Evolutionary conservation across 2,113 vertebrate genomes (phyloP), one percentile per base, ranked within the genome.

Genomic region (Oncorhynchus nerka): DNA sequence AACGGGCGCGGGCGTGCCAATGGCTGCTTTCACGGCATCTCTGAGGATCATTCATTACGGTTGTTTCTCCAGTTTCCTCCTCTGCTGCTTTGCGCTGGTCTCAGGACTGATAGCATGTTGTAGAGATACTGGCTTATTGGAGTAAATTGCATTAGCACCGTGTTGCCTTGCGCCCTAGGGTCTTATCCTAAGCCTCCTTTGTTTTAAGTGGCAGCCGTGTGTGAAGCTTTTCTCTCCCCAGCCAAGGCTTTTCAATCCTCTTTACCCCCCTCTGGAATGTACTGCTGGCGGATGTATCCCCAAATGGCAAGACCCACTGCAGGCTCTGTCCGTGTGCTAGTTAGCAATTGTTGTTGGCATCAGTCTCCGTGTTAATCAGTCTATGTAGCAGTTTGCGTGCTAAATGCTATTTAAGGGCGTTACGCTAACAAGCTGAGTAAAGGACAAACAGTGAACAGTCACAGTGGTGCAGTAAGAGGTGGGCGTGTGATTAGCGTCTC

Each of bases 71-170:
- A 74, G 68, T 86, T 85, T 74, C 78, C 88, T 87, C 34, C 82
- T 34, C 82, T 77, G 88, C 69, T 66, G 87, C 68, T 66, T 59
- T 69, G 13, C 28, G 3, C 9, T 13, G 20, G 24, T 68, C 34
- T 32, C 48, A 48, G 55, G 39, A 82, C 81, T 81, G 79, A 87
- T 83, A 64, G 81, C 69, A 64, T 75, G 77, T 86, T 74, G 80
- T 72, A 69, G 71, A 88, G 85, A 89, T 83, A 59, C 80, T 76
- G 79, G 85, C 78, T 90, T 86, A 84, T 77, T 84, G 84, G 83
- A 80, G 81, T 88, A 87, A 90, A 90, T 87, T 82, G 80, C 86
- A 84, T 90, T 84, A 85, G 85, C 51, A 73, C 86, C 84, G 82
- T 87, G 86, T 81, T 83, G 30, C 59, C n/a, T 49, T 22, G 74